Evolutionary conservation across 1,140 invertebrate species (phyloP), one percentile per base, ranked within the genome.

Genomic region (Aphaenogaster floridana): DNA sequence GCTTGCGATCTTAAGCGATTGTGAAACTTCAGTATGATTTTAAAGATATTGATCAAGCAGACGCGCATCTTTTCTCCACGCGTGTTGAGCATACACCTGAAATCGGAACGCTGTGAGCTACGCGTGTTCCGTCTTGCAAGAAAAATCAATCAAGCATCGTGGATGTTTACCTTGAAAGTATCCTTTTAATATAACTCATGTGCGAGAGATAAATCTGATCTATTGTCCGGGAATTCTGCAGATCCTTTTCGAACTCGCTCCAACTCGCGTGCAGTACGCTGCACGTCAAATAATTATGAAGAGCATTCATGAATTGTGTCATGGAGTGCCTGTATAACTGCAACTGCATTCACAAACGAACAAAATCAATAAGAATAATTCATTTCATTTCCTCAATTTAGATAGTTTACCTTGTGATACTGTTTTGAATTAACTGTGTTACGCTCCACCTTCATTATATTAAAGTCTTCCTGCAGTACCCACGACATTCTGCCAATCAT

Each of bases 401-500:
- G 3, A 63, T 11, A 13, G 13, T 15, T 48, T 89, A 95, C 94
- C 86, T 94, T 94, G 66, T 95, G 95, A 91, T 95, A 93, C 34
- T 95, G 94, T 61, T 93, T 85, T 6, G 93, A 93, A 17, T 89
- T 90, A 2, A 88, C 69, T 11, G 88, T 89, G 89, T 94, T 93
- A 8, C 91, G 91, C 48, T 94, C 93, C 13, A 91, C 78, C 83
- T 95, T 96, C 71, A 96, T 89, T 28, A 95, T 93, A 48, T 93
- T 93, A 94, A 97, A 97, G 86, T 97, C 96, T 90, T 97, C 96
- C 72, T 97, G 96, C 7, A 98, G 91, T 17, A 97, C 96, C 97
- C 97, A 98, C 6, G 96, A 96, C 48, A 97, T 96, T n/a, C 97
- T 95, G 84, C 97, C 96, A 71, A 98, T 96, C 94, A 97, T 97